phyloP scores from a whole-genome alignment of 2,113 vertebrate genomes.

The Dicrurus megarhynchus region DNA sequence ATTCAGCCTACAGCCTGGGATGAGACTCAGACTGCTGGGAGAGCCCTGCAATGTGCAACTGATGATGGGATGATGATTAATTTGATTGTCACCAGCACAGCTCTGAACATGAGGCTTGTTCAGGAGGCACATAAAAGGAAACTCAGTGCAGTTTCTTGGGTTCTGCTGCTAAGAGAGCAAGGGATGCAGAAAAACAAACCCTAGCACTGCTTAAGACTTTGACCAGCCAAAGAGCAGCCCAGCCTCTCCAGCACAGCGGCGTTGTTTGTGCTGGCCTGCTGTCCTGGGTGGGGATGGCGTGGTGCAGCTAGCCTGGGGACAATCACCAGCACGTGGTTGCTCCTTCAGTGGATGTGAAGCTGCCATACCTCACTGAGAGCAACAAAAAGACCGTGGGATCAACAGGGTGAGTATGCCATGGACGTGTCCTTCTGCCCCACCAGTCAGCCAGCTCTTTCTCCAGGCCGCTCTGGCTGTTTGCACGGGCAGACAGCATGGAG shows the following conservation, averaged over 20 bases:
- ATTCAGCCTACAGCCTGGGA: neutral
- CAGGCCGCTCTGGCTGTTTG: neutral
- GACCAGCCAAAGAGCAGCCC: neutral
- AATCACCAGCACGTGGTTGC: neutral
- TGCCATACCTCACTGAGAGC: neutral
- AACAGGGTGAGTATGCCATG: neutral
- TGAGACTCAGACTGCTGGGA: neutral
- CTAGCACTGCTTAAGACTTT: neutral
- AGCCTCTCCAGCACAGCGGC: neutral
- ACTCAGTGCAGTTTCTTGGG: neutral
- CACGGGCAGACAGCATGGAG: neutral
- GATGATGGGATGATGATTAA: neutral
- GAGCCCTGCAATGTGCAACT: neutral
- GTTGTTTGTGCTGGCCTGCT: neutral
- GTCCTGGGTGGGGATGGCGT: neutral
- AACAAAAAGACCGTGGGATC: neutral
- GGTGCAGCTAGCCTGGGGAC: neutral
- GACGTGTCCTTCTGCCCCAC: neutral
- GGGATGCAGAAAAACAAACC: neutral
- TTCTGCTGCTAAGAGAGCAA: neutral
- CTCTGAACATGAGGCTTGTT: neutral
- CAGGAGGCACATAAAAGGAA: slow-evolving; percentile 34
- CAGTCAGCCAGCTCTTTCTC: neutral
- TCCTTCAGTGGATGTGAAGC: neutral
- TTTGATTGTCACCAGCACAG: slow-evolving; percentile 21